A percentile compares a stretch with the other conserved stretches of the same genome.
Evolutionary conservation across 1,140 invertebrate genomes (phyloP).

Genomic region (Panonychus citri): DNA sequence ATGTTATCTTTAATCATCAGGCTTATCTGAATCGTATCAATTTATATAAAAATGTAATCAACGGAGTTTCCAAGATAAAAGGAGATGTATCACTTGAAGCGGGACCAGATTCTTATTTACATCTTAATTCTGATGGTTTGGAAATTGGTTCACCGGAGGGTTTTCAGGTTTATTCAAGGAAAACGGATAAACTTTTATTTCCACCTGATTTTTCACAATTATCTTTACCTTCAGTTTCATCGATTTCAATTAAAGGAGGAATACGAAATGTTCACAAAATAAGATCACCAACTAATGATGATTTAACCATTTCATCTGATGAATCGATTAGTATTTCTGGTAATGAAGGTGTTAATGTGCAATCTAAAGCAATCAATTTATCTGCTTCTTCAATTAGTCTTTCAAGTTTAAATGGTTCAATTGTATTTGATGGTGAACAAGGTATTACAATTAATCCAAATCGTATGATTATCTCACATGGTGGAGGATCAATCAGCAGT

Average conservation of each 20-base stretch:
- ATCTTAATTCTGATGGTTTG: conserved; percentile 4
- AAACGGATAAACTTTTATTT: conserved; percentile 7
- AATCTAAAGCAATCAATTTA: conserved; percentile 5
- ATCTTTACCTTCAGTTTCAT: conserved; percentile 4
- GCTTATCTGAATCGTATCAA: conserved; percentile 2
- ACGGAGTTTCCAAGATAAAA: conserved; percentile 1
- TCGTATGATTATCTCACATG: neutral
- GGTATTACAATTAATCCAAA: conserved; percentile 5
- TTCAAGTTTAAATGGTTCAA: conserved; percentile 2
- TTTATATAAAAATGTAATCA: conserved; percentile 4
- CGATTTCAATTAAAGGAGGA: conserved; percentile 2
- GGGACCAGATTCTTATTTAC: conserved; percentile 1
- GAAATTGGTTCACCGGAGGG: conserved; percentile 1
- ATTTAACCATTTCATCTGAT: conserved; percentile 1
- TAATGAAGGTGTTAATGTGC: conserved; percentile 6
- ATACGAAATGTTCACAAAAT: conserved; percentile 10
- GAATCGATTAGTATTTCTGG: conserved; percentile 4
- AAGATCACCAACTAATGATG: conserved; percentile 7
- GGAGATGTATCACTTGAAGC: conserved; percentile 5
- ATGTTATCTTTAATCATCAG: conserved; percentile 7
- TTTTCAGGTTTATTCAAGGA: conserved; percentile 3
- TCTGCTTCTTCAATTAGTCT: conserved; percentile 4
- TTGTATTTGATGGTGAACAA: conserved; percentile 5
- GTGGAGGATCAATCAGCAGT: neutral
- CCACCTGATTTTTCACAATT: conserved; percentile 5